A percentile compares a stretch with the other conserved stretches of the same genome.
Conservation (phyloP, 2,888 invertebrate genomes). For the Acleris sparsana region DNA sequence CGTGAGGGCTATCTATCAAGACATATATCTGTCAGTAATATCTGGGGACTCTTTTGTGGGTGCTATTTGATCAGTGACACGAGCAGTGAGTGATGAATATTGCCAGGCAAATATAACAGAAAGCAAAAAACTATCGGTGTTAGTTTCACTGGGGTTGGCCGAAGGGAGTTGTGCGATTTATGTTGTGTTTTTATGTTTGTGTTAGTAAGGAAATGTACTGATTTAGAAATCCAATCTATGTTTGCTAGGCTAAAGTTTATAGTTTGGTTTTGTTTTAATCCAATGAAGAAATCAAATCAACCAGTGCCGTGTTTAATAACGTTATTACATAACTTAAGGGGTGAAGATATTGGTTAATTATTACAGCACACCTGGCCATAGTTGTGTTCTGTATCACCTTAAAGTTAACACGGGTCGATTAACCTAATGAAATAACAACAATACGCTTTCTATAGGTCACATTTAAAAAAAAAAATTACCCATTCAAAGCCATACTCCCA, state of each 20-base stretch:
- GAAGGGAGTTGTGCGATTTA: conserved; percentile 44
- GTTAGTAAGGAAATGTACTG: conserved; percentile 37
- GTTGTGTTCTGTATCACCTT: too few species aligned
- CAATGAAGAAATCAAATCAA: too few species aligned
- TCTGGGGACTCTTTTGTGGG: conserved; percentile 79
- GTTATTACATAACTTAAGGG: too few species aligned
- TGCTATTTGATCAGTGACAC: conserved; percentile 82
- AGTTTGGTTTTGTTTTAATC: too few species aligned
- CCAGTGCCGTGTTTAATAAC: too few species aligned
- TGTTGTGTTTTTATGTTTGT: conserved; percentile 43
- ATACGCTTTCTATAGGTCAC: neutral
- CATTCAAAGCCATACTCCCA: neutral
- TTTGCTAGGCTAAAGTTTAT: neutral
- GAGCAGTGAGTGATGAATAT: conserved; percentile 82
- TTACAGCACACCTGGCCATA: too few species aligned
- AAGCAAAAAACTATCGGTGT: conserved; percentile 75
- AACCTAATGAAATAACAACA: neutral
- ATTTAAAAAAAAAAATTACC: too few species aligned
- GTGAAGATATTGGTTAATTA: too few species aligned
- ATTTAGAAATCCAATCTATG: neutral
- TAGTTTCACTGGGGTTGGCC: conserved; percentile 75
- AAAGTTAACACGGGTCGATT: too few species aligned
- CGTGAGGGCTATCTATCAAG: conserved; percentile 70
- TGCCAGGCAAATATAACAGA: conserved; percentile 82
- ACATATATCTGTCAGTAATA: conserved; percentile 75